These are phyloP conservation scores for Lithophane ornitopus DNA, from an alignment of 2,888 invertebrate species.

Conservation along the genomic window DNA sequence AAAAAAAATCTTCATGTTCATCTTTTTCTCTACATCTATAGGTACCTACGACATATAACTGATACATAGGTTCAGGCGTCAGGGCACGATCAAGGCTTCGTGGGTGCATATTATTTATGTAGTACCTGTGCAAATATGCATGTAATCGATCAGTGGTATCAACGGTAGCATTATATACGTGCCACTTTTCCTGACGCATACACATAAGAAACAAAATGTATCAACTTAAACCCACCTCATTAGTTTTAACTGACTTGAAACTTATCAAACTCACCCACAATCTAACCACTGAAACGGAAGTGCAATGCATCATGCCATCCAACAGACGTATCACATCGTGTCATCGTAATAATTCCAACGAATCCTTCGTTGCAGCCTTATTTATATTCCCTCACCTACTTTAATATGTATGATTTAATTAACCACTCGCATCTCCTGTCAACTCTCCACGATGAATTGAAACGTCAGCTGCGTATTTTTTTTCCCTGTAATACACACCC, in stretches of 20 bases:
- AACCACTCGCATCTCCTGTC: conserved; percentile 82
- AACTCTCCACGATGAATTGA: conserved; percentile 81
- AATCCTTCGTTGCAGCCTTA: conserved; percentile 68
- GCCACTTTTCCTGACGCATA: conserved; percentile 20
- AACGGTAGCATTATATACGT: conserved; percentile 50
- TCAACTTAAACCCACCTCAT: conserved; percentile 51
- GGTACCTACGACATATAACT: neutral
- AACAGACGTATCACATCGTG: conserved; percentile 66
- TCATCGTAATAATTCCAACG: conserved; percentile 73
- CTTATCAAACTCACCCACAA: conserved; percentile 61
- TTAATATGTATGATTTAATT: conserved; percentile 74
- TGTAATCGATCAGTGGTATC: conserved; percentile 44
- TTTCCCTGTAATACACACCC: conserved; percentile 72
- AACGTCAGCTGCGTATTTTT: conserved; percentile 82
- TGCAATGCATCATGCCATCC: conserved; percentile 78
- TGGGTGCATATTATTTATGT: conserved; percentile 12
- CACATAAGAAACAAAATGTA: conserved; percentile 42
- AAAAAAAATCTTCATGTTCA: neutral
- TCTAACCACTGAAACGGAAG: conserved; percentile 71
- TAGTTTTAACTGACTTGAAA: conserved; percentile 54
- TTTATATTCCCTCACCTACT: conserved; percentile 74
- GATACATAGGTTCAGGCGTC: neutral
- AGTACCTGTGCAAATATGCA: too few relatives aligned
- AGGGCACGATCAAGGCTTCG: neutral
- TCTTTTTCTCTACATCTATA: neutral